Percentiles rank a stretch among this genome's conserved stretches.
Conservation (phyloP, 2,113 vertebrate species). For the Gobius niger region DNA sequence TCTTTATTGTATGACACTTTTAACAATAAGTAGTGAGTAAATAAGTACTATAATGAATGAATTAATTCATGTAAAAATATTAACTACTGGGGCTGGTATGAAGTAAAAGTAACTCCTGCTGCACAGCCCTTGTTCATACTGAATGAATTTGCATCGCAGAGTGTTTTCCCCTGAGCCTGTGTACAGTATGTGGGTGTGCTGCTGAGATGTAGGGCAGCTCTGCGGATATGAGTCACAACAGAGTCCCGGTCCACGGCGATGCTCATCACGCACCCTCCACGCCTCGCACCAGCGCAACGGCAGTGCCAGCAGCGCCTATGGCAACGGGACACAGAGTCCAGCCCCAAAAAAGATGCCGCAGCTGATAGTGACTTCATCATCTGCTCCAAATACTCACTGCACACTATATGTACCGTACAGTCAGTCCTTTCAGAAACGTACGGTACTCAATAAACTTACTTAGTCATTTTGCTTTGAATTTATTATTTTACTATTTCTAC, state of each 20-base stretch:
- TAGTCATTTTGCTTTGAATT: too few relatives aligned
- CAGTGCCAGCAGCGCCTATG: conserved; percentile 70
- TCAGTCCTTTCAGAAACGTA: not conserved
- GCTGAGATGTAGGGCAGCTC: conserved; percentile 74
- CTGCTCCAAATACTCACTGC: conserved; percentile 5
- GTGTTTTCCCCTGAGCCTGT: conserved; percentile 15
- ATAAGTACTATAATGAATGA: too few relatives aligned
- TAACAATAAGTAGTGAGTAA: too few relatives aligned
- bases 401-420: not conserved
- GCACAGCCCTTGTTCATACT: not conserved
- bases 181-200: conserved; percentile 35
- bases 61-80: too few relatives aligned
- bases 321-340: conserved; percentile 58
- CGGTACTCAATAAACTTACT: too few relatives aligned
- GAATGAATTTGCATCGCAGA: not conserved
- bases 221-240: conserved; percentile 74
- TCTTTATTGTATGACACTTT: too few relatives aligned
- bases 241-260: conserved; percentile 58
- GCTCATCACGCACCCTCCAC: conserved; percentile 48
- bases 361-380: conserved; percentile 46
- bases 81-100: too few relatives aligned
- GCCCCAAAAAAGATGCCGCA: conserved; percentile 68
- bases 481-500: too few relatives aligned
- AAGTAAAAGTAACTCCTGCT: not conserved
- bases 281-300: conserved; percentile 58